Evolutionary conservation across 2,797 vertebrate species (phyloP).

Genomic region (Myripristis murdjan): DNA sequence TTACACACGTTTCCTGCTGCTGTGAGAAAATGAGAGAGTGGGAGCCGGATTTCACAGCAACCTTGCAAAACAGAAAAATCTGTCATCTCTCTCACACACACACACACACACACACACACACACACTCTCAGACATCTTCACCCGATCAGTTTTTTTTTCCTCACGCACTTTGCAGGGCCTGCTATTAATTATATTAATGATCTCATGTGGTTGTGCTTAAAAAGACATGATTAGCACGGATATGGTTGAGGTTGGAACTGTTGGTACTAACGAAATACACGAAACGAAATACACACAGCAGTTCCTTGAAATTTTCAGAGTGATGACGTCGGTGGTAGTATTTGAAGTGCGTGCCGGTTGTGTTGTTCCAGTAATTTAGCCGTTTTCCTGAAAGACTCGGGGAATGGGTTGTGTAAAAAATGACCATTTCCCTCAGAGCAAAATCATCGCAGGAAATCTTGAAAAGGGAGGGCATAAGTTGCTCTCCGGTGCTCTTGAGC

Average conservation of each 20-base stretch:
- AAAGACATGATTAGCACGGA: neutral
- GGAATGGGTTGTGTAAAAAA: slow-evolving; percentile 1
- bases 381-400: neutral
- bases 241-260: neutral
- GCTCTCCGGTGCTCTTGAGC: slow-evolving; percentile 2
- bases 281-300: neutral
- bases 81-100: neutral
- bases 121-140: neutral
- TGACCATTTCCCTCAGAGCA: neutral
- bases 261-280: too few relatives aligned
- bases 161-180: slow-evolving; percentile 20
- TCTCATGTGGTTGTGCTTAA: slow-evolving; percentile 32
- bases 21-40: slow-evolving; percentile 13
- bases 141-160: slow-evolving; percentile 7
- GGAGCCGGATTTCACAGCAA: slow-evolving; percentile 22
- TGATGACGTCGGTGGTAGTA: neutral
- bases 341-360: neutral
- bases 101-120: neutral
- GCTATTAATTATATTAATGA: slow-evolving; percentile 12
- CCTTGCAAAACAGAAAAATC: slow-evolving; percentile 19
- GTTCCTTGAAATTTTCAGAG: neutral
- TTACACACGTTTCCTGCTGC: slow-evolving; percentile 49
- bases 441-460: neutral
- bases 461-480: neutral
- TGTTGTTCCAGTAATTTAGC: neutral